Base-by-base conservation (phyloP, 2,797 vertebrate genomes). In the Thalassophryne amazonica region DNA sequence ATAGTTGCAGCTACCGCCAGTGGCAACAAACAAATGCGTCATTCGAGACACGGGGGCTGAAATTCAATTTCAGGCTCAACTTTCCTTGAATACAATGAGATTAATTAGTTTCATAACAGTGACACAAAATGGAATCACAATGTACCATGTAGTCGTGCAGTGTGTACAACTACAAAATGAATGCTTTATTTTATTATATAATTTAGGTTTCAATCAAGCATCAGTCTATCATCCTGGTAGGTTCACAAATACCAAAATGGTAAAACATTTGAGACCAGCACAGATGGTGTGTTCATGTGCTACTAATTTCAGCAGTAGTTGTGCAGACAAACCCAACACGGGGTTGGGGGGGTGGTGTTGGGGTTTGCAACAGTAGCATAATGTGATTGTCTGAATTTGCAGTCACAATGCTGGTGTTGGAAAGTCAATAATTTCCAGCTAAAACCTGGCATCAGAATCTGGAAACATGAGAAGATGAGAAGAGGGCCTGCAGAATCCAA, bases 41-140 rank as follows among this genome's bases (percentile, higher is more conserved):
- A 43, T 66, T 48, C 53, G 46, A 73, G 62, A 72, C 20, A 4
- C 18, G 1, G 32, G 4, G 1, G 32, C 56, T 7, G 27, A 66
- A 79, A 76, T 58, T 69, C 52, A 37, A 74, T 75, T 68, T 63
- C 39, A 70, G 59, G 53, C 48, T 55, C 50, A 55, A 55, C 82
- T 70, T 70, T 63, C 46, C 39, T 40, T 10, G 57, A 59, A 71
- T 74, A 78, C 33, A 72, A 68, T 38, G 45, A 57, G 29, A 62
- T 69, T 73, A 83, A 80, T 79, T 77, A 74, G 65, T 50, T 41
- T 58, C 52, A 61, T 65, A 57, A 69, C 30, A 50, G 46, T 47
- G 36, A 41, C 37, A 14, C 32, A 36, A 61, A 64, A 38, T 18
- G 12, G 53, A 55, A 60, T 41, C 32, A 41, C 25, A 27, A 58